Evolutionary conservation across 2,797 vertebrate species (phyloP).

Genomic region (Leucoraja ocellata): DNA sequence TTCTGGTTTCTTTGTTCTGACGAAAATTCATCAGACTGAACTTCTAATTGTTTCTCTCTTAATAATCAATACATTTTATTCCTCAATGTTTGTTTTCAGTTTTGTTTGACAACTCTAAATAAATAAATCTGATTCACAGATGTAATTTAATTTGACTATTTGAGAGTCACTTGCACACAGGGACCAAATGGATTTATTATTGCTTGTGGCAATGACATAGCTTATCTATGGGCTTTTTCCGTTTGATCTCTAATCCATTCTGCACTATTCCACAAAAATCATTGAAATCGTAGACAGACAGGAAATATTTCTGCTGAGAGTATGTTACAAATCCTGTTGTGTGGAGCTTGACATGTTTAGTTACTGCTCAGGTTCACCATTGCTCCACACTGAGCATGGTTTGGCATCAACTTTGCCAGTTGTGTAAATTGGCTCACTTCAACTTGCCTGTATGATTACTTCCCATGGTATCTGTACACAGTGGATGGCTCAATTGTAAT

Average conservation of each 20-base stretch:
- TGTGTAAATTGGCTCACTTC: too few relatives aligned
- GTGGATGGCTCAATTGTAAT: too few relatives aligned
- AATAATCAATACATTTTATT: background rate
- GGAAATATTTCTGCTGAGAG: background rate
- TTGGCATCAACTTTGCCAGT: too few relatives aligned
- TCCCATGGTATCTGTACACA: too few relatives aligned
- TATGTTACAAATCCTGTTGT: background rate
- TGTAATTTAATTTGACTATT: background rate
- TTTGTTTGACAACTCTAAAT: background rate
- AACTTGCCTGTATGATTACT: too few relatives aligned
- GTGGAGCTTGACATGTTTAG: too few relatives aligned
- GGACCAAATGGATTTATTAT: background rate
- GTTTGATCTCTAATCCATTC: background rate
- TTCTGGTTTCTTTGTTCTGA: too few relatives aligned
- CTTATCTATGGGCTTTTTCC: background rate
- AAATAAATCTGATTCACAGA: background rate
- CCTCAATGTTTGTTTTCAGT: background rate
- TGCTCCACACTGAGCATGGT: too few relatives aligned
- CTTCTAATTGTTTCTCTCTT: too few relatives aligned
- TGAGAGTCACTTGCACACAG: background rate
- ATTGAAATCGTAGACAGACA: background rate
- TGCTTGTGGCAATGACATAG: background rate
- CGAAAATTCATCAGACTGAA: too few relatives aligned
- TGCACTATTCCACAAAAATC: background rate
- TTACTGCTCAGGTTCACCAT: too few relatives aligned